Evolutionary conservation across 2,113 vertebrate genomes (phyloP), one percentile per base, ranked within the genome.

Genomic region (Gymnogyps californianus): DNA sequence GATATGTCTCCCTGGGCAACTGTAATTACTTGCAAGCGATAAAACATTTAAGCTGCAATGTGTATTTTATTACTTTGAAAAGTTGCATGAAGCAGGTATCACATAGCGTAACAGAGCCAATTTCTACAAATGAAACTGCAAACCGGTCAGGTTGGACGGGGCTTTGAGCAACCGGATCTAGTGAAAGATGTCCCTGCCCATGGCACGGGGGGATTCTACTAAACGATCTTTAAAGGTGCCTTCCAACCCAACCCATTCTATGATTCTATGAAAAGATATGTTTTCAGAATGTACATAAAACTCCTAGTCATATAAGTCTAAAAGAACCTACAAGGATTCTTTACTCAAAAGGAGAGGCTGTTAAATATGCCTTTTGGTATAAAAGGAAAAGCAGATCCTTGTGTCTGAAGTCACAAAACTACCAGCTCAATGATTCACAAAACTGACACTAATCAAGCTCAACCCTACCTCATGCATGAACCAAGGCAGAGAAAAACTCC

Each of bases 101-200:
- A 6, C 38, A 28, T 6, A 40, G 28, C 6, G 8, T 4, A 24
- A 42, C 18, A 28, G 24, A 61, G 31, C 21, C 36, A 16, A 10
- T 36, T 31, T 28, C 59, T 77, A 62, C 21, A 32, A 32, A 55
- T 5, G 2, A n/a, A 71, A 26, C n/a, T n/a, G n/a, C 40, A 77
- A 74, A 70, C 4, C 18, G 2, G 1, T 40, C 19, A 57, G 25
- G 13, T 3, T 25, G 21, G 11, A 46, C 0, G 1, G 9, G 29
- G 77, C 46, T 76, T 38, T 46, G 15, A 76, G 32, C 47, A 83
- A 38, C 25, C 34, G 5, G 17, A 51, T 16, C 28, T 11, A 49
- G 17, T 7, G 14, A 40, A 49, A 85, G 28, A 36, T 6, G 17
- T 12, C 49, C n/a, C 70, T 82, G 40, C 19, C 22, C 13, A 7